These are phyloP conservation scores for Ciconia stormi DNA, from an alignment of 2,113 vertebrate genomes.

Conservation along the genomic window DNA sequence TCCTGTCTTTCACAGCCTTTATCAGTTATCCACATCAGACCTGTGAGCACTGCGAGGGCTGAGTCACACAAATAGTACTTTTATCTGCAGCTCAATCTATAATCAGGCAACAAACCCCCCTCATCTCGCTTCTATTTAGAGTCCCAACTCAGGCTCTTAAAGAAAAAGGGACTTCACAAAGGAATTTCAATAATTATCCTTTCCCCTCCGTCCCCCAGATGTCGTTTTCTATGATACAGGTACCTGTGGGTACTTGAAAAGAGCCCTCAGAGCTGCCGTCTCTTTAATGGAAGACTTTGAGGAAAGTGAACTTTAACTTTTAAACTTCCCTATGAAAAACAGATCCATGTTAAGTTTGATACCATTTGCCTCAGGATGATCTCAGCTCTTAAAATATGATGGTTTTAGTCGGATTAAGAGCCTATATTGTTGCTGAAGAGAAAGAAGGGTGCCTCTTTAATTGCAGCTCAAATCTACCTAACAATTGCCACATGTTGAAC, in stretches of 20 bases:
- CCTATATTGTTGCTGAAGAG: slow-evolving; percentile 71
- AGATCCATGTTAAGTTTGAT: slow-evolving; percentile 68
- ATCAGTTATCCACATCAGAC: slow-evolving; percentile 51
- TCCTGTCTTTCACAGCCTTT: slow-evolving; percentile 54
- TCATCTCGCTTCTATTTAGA: slow-evolving; percentile 5
- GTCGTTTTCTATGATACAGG: not conserved
- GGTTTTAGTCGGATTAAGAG: slow-evolving; percentile 77
- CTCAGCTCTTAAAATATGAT: slow-evolving; percentile 76
- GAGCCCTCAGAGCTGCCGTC: not conserved
- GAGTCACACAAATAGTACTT: slow-evolving; percentile 41
- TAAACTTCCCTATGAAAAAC: slow-evolving; percentile 55
- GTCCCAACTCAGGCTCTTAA: not conserved
- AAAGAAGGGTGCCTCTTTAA: slow-evolving; percentile 77
- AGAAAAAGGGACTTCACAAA: slow-evolving; percentile 33
- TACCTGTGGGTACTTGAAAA: slow-evolving; percentile 47
- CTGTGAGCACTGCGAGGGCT: not conserved
- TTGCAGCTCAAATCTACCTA: slow-evolving; percentile 79
- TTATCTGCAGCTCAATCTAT: slow-evolving; percentile 36
- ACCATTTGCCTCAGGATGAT: slow-evolving; percentile 71
- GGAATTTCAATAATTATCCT: slow-evolving; percentile 55
- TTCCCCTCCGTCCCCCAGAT: slow-evolving; percentile 21
- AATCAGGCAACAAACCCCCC: slow-evolving; percentile 30
- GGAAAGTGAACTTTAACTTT: slow-evolving; percentile 61
- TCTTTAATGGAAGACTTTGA: slow-evolving; percentile 40
- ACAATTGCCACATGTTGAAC: slow-evolving; percentile 81